phyloP scores from a whole-genome alignment of 2,888 invertebrate genomes.

The Drosophila percnosoma region DNA sequence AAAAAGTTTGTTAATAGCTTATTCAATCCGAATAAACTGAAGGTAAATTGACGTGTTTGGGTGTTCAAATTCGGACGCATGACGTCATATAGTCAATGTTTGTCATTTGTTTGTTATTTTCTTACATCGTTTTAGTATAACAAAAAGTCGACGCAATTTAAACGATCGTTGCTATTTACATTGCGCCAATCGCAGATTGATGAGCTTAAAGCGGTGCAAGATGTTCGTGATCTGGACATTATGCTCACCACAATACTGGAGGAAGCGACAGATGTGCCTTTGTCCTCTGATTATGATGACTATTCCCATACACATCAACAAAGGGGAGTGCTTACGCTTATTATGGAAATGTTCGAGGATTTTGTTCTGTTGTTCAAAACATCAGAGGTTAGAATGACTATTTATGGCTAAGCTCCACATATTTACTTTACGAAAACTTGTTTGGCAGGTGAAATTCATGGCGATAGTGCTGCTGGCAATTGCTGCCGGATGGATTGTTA shows the following conservation, averaged over 20 bases:
- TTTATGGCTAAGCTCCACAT: conserved; percentile 6
- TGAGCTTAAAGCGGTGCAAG: conserved; percentile 64
- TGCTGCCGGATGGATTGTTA: conserved; percentile 59
- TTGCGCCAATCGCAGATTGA: conserved; percentile 67
- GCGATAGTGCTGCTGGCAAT: conserved; percentile 44
- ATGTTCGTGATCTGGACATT: conserved; percentile 80
- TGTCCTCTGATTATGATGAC: conserved; percentile 17
- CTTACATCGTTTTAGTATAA: conserved; percentile 58
- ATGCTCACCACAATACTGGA: conserved; percentile 70
- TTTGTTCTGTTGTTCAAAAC: conserved; percentile 53
- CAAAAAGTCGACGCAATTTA: conserved; percentile 39
- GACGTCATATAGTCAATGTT: conserved; percentile 50
- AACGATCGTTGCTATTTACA: conserved; percentile 69
- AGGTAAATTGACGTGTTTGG: conserved; percentile 51
- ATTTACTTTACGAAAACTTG: conserved; percentile 12
- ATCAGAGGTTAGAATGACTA: conserved; percentile 67
- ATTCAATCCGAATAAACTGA: conserved; percentile 64
- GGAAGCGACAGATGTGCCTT: conserved; percentile 42
- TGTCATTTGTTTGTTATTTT: conserved; percentile 10
- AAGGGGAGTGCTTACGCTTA: conserved; percentile 45
- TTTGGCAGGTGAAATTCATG: conserved; percentile 70
- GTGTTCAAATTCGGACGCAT: conserved; percentile 20
- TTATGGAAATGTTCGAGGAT: conserved; percentile 68
- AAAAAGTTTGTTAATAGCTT: conserved; percentile 74
- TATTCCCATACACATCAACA: conserved; percentile 34